These are phyloP conservation scores for Protobothrops flavoviridis DNA, from an alignment of 2,113 vertebrate genomes.

Conservation along the genomic window DNA sequence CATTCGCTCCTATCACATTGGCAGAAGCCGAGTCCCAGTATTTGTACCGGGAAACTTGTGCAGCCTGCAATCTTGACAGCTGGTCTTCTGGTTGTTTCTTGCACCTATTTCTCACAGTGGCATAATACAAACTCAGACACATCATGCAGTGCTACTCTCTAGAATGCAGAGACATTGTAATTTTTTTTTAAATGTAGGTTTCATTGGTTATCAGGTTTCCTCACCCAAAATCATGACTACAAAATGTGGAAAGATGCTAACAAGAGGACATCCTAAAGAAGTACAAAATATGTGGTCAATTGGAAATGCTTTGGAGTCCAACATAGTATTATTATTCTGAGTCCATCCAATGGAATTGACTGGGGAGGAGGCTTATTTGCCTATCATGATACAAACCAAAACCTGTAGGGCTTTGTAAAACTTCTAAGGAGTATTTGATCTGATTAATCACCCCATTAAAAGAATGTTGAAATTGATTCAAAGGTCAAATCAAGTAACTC, in stretches of 20 bases:
- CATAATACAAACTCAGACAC: not conserved
- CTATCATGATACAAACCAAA: not conserved
- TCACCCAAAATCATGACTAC: not conserved
- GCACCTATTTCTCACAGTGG: not conserved
- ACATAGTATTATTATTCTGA: not conserved
- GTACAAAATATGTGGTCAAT: not conserved
- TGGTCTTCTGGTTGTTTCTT: constrained; percentile 20
- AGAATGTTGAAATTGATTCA: not conserved
- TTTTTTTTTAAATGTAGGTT: not conserved
- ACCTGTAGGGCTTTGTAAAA: not conserved
- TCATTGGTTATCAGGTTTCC: not conserved
- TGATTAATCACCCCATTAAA: not conserved
- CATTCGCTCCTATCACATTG: constrained; percentile 69
- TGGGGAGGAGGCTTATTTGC: not conserved
- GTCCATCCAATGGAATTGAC: not conserved
- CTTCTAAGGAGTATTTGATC: not conserved
- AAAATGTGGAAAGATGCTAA: no score
- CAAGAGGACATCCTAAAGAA: not conserved
- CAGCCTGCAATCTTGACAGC: constrained; percentile 36
- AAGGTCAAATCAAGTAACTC: not conserved
- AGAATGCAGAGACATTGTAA: not conserved
- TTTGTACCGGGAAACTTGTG: constrained; percentile 60
- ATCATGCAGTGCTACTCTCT: not conserved
- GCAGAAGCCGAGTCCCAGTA: constrained; percentile 56
- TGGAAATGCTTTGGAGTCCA: not conserved